Evolutionary conservation across 2,797 vertebrate species (phyloP).

Genomic region (Sphenopsis melanotis): DNA sequence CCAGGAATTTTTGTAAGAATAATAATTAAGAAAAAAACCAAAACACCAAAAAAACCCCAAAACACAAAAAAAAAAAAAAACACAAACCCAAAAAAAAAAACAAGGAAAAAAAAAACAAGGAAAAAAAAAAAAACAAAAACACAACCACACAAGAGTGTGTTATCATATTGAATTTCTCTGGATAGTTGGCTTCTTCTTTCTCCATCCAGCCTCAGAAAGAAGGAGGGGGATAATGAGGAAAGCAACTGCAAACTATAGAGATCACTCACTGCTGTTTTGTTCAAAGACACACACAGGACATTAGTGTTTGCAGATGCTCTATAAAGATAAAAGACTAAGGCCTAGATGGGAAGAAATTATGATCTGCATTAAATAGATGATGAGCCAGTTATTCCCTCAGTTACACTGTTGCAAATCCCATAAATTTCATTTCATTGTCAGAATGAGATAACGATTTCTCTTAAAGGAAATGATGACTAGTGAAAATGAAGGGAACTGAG

Average conservation of each 20-base stretch:
- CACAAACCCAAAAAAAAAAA: no score
- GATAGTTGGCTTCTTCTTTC: not conserved
- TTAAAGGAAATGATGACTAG: not conserved
- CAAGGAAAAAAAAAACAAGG: no score
- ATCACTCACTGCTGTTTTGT: not conserved
- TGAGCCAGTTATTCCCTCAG: not conserved
- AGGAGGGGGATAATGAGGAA: not conserved
- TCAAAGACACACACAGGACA: not conserved
- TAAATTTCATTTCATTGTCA: not conserved
- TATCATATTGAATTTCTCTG: not conserved
- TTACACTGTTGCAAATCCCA: not conserved
- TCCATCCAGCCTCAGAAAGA: not conserved
- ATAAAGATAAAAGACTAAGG: not conserved
- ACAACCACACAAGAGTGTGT: accelerated
- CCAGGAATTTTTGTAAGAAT: not conserved
- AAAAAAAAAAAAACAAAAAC: accelerated
- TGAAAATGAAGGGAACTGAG: not conserved
- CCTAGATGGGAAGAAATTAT: not conserved
- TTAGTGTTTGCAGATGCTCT: not conserved
- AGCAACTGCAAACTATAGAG: not conserved
- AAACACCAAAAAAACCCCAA: no score
- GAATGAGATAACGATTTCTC: not conserved
- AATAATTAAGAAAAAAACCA: not conserved
- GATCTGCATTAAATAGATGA: not conserved
- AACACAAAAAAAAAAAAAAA: no score